phyloP scores from a whole-genome alignment of 2,888 invertebrate genomes.

The Shargacucullia verbasci region DNA sequence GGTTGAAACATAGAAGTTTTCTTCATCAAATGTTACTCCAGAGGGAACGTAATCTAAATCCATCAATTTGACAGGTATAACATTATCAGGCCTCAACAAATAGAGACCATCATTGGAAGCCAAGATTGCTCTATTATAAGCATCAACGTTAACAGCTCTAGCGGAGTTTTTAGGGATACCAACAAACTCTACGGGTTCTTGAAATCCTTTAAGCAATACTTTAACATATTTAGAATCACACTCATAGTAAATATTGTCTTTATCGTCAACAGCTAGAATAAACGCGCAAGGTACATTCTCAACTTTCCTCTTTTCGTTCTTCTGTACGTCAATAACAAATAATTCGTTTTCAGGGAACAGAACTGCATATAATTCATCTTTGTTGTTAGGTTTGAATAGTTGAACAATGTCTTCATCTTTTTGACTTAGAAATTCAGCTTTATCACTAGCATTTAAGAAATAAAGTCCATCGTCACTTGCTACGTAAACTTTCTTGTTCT shows the following conservation, averaged over 20 bases:
- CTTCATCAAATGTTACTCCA: slow-evolving; percentile 72
- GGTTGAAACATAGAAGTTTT: slow-evolving; percentile 73
- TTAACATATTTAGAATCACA: slow-evolving; percentile 85
- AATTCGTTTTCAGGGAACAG: slow-evolving; percentile 81
- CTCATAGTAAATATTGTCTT: slow-evolving; percentile 81
- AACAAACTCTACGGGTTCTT: slow-evolving; percentile 82
- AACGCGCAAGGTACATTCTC: slow-evolving; percentile 80
- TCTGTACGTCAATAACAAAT: slow-evolving; percentile 70
- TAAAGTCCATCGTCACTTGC: slow-evolving; percentile 79
- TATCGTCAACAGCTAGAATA: slow-evolving; percentile 77
- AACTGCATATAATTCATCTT: slow-evolving; percentile 75
- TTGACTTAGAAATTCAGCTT: slow-evolving; percentile 72
- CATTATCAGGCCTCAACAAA: slow-evolving; percentile 70
- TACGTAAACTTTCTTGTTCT: slow-evolving; percentile 75
- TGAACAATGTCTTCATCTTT: slow-evolving; percentile 84
- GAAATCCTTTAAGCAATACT: slow-evolving; percentile 78
- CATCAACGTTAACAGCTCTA: slow-evolving; percentile 74
- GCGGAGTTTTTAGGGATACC: slow-evolving; percentile 80
- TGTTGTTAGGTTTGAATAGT: slow-evolving; percentile 72
- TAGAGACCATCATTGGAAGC: slow-evolving; percentile 83
- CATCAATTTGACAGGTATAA: slow-evolving; percentile 83
- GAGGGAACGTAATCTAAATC: slow-evolving; percentile 78
- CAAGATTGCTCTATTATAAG: slow-evolving; percentile 67
- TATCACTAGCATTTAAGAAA: slow-evolving; percentile 71
- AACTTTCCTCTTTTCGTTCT: slow-evolving; percentile 74